A percentile compares a stretch with the other conserved stretches of the same genome.
Conservation (phyloP, 2,888 invertebrate genomes). For the Heterodera filipjevi region DNA sequence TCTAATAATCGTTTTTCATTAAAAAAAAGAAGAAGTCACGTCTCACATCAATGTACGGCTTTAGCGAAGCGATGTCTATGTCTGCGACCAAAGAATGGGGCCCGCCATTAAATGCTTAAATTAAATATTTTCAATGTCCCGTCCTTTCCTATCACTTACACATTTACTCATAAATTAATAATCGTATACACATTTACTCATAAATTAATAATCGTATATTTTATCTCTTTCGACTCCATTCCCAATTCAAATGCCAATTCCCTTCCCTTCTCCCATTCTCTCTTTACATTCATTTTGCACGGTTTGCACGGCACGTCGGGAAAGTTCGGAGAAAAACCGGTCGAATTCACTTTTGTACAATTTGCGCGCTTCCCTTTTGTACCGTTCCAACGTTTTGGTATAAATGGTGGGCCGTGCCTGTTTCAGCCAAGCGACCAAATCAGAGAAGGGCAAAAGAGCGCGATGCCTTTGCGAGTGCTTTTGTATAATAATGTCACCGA, state of each 20-base stretch:
- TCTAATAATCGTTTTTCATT: neutral
- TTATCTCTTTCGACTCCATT: no score
- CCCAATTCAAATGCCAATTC: neutral
- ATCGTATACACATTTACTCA: no score
- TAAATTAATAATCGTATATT: no score
- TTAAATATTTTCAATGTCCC: no score
- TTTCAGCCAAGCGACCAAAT: constrained; percentile 59
- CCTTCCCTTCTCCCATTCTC: neutral
- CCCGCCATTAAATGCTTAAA: neutral
- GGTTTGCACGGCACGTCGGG: constrained; percentile 11
- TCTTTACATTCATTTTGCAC: constrained; percentile 13
- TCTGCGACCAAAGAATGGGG: constrained; percentile 20
- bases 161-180: no score
- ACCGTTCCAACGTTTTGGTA: constrained; percentile 69
- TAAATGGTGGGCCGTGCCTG: constrained; percentile 77
- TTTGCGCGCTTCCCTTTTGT: constrained; percentile 53
- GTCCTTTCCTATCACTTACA: no score
- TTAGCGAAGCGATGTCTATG: neutral
- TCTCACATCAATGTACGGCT: constrained; percentile 29
- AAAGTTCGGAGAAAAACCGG: constrained; percentile 46
- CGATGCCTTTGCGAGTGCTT: constrained; percentile 81
- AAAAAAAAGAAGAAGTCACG: neutral
- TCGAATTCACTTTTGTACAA: constrained; percentile 57
- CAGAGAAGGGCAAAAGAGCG: constrained; percentile 75
- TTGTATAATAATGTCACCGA: constrained; percentile 73